A percentile compares a stretch with the other conserved stretches of the same genome.
Evolutionary conservation across 2,797 vertebrate species (phyloP).

Genomic region (Microchirus variegatus): DNA sequence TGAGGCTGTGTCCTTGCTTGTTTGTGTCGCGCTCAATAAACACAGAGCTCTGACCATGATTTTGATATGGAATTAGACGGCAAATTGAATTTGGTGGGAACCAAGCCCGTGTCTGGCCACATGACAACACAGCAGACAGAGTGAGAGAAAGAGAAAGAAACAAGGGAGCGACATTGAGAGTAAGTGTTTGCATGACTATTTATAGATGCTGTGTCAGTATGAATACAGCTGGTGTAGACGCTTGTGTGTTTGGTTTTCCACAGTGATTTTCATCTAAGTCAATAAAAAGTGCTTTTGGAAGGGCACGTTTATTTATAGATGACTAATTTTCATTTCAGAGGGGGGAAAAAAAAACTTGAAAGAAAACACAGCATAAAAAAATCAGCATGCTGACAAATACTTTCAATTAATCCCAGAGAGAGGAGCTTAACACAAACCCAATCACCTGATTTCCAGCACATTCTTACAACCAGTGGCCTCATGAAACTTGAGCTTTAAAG

Average conservation of each 20-base stretch:
- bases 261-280: constrained; percentile 42
- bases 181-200: constrained; percentile 47
- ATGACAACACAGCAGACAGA: constrained; percentile 32
- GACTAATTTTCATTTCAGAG: constrained; percentile 35
- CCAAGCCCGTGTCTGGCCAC: constrained; percentile 36
- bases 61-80: constrained; percentile 62
- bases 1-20: constrained; percentile 71
- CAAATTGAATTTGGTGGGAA: constrained; percentile 58
- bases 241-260: constrained; percentile 43
- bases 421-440: constrained; percentile 15
- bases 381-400: constrained; percentile 18
- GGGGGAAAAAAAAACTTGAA: constrained; percentile 12
- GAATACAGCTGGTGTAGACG: constrained; percentile 35
- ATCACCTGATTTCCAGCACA: constrained; percentile 17
- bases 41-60: constrained; percentile 54
- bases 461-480: constrained; percentile 11
- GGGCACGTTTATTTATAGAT: constrained; percentile 35
- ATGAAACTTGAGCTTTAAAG: constrained; percentile 41
- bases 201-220: constrained; percentile 60
- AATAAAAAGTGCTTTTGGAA: constrained; percentile 14
- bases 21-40: constrained; percentile 63
- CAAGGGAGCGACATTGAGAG: constrained; percentile 12
- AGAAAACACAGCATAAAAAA: constrained; percentile 6
- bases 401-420: constrained; percentile 22
- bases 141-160: constrained; percentile 13